These are phyloP conservation scores for Ormyrus pomaceus DNA, from an alignment of 2,888 invertebrate genomes.

Conservation along the genomic window DNA sequence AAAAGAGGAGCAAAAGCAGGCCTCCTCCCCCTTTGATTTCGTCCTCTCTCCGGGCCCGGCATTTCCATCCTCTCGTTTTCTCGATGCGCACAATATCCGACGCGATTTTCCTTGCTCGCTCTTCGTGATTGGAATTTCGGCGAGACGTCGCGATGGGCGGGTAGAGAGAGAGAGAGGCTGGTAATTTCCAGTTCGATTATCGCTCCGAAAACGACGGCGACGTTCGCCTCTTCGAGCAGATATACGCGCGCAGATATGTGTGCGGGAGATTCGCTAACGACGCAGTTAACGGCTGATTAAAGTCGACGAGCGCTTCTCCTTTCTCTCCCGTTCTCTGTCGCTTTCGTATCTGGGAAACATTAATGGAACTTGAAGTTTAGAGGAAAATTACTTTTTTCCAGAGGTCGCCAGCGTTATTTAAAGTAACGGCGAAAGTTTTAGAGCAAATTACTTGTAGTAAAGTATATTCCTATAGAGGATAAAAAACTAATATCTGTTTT, in stretches of 20 bases:
- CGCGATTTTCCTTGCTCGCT: constrained; percentile 32
- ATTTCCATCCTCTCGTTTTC: constrained; percentile 5
- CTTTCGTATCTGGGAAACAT: neutral
- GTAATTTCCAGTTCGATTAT: constrained; percentile 50
- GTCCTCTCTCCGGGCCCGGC: neutral
- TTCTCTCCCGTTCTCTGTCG: neutral
- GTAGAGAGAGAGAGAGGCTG: constrained; percentile 22
- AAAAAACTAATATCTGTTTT: too few relatives aligned
- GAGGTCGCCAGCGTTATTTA: neutral
- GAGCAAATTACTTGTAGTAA: too few relatives aligned
- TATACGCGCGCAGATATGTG: neutral
- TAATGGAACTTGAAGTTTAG: too few relatives aligned
- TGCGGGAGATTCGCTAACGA: constrained; percentile 33
- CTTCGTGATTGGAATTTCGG: constrained; percentile 51
- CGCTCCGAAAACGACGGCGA: neutral
- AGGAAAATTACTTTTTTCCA: too few relatives aligned
- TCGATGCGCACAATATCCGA: constrained; percentile 52
- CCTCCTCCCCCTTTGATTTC: neutral
- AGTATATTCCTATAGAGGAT: too few relatives aligned
- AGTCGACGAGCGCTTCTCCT: constrained; percentile 12
- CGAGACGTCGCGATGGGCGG: neutral
- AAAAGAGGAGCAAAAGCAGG: too few relatives aligned
- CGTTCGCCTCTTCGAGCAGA: neutral
- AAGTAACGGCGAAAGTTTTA: too few relatives aligned
- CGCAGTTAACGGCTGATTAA: constrained; percentile 52